phyloP scores from a whole-genome alignment of 1,140 invertebrate species.

The Cylas formicarius region DNA sequence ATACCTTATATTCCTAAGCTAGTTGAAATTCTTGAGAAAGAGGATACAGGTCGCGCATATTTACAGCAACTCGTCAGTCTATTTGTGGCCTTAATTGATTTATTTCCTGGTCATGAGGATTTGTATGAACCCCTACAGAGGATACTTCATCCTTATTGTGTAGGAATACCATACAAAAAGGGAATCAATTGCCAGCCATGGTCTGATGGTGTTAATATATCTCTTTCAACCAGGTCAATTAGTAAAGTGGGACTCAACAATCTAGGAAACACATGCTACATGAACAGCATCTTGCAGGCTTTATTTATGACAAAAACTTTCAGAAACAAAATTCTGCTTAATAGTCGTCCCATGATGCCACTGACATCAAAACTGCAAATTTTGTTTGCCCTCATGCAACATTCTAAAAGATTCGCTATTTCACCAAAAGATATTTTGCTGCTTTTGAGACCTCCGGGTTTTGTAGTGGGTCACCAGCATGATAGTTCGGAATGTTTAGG shows the following conservation, averaged over 20 bases:
- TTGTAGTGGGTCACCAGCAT: constrained; percentile 69
- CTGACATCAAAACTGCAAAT: constrained; percentile 62
- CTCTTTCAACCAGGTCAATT: constrained; percentile 25
- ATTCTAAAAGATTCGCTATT: constrained; percentile 56
- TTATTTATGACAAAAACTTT: constrained; percentile 73
- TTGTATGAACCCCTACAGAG: constrained; percentile 38
- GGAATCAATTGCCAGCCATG: constrained; percentile 29
- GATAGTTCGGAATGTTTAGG: constrained; percentile 84
- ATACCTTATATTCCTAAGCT: constrained; percentile 38
- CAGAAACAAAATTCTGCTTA: constrained; percentile 50
- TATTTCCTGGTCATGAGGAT: constrained; percentile 43
- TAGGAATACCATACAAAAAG: constrained; percentile 22
- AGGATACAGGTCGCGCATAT: constrained; percentile 40
- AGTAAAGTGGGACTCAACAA: constrained; percentile 71
- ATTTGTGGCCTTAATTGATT: constrained; percentile 43
- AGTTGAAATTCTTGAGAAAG: constrained; percentile 38
- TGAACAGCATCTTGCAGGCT: constrained; percentile 79
- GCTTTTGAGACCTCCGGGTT: constrained; percentile 64
- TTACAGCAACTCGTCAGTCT: constrained; percentile 47
- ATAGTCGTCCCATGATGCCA: constrained; percentile 43
- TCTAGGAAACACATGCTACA: constrained; percentile 81
- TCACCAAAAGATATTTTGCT: constrained; percentile 63
- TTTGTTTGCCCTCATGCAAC: constrained; percentile 65
- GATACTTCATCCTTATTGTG: constrained; percentile 23
- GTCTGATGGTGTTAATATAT: constrained; percentile 15